Percentiles rank a stretch among this genome's conserved stretches.
Evolutionary conservation across 2,797 vertebrate species (phyloP).

Genomic region (Parauchenoglanis ngamensis): DNA sequence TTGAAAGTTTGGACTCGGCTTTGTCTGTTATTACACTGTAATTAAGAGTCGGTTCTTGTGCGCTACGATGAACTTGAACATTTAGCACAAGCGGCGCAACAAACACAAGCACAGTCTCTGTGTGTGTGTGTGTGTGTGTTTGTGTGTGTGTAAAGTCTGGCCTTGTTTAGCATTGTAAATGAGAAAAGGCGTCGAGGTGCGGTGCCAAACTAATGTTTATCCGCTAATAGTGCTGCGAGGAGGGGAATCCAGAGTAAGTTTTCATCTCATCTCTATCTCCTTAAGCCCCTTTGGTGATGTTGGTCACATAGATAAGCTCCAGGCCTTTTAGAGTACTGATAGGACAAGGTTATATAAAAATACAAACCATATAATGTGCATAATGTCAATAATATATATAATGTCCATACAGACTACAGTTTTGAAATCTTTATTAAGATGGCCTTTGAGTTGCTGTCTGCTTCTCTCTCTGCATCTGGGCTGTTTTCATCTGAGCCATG

Average conservation of each 20-base stretch:
- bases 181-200: conserved; percentile 41
- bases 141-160: conserved; percentile 5
- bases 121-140: no score
- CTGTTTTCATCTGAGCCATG: conserved; percentile 71
- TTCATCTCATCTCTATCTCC: not conserved
- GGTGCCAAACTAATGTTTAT: conserved; percentile 46
- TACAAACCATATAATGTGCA: not conserved
- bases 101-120: not conserved
- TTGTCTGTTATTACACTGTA: not conserved
- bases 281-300: not conserved
- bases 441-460: conserved; percentile 35
- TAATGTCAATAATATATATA: not conserved
- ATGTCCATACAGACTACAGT: not conserved
- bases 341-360: not conserved
- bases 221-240: conserved; percentile 17
- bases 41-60: not conserved
- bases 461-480: conserved; percentile 38
- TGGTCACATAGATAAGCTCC: not conserved
- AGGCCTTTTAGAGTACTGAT: not conserved
- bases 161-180: conserved; percentile 39
- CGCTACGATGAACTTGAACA: not conserved
- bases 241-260: not conserved
- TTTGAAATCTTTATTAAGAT: not conserved
- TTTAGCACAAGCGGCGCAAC: conserved; percentile 6
- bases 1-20: not conserved